phyloP scores from a whole-genome alignment of 2,888 invertebrate genomes.

The Ischnura elegans region DNA sequence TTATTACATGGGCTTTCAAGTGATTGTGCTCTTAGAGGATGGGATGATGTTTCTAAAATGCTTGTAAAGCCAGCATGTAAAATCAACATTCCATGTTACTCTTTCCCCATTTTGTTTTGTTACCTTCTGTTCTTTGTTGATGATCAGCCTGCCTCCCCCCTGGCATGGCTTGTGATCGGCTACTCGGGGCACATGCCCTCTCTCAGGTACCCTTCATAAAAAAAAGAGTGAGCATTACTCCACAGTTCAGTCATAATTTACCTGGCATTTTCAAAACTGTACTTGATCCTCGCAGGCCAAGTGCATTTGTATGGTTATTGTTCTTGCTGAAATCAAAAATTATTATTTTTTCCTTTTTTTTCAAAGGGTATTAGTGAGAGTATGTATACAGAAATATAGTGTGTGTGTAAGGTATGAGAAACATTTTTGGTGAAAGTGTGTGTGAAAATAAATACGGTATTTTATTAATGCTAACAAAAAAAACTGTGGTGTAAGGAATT shows the following conservation, averaged over 20 bases:
- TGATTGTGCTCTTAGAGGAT: constrained; percentile 49
- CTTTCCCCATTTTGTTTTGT: constrained; percentile 6
- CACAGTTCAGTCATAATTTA: constrained; percentile 36
- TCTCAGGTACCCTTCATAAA: constrained; percentile 34
- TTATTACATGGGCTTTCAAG: constrained; percentile 65
- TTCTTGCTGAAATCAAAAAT: constrained; percentile 1
- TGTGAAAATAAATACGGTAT: constrained; percentile 64
- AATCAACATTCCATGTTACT: constrained; percentile 60
- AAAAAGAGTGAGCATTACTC: constrained; percentile 48
- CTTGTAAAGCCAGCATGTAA: constrained; percentile 56
- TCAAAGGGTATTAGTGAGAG: constrained; percentile 60
- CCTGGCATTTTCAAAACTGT: neutral
- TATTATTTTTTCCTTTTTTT: constrained; percentile 49
- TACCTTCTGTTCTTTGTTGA: neutral
- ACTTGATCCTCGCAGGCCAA: constrained; percentile 32
- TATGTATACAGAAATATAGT: constrained; percentile 48
- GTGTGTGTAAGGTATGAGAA: constrained; percentile 62
- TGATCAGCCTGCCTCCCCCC: neutral
- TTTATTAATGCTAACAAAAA: constrained; percentile 67
- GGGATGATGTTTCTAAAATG: constrained; percentile 41
- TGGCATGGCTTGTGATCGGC: constrained; percentile 47
- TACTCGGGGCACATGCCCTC: constrained; percentile 18
- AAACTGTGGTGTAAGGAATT: constrained; percentile 67
- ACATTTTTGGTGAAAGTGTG: constrained; percentile 66
- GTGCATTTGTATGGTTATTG: neutral